Conservation (phyloP, 2,113 vertebrate species). For the Numida meleagris region DNA sequence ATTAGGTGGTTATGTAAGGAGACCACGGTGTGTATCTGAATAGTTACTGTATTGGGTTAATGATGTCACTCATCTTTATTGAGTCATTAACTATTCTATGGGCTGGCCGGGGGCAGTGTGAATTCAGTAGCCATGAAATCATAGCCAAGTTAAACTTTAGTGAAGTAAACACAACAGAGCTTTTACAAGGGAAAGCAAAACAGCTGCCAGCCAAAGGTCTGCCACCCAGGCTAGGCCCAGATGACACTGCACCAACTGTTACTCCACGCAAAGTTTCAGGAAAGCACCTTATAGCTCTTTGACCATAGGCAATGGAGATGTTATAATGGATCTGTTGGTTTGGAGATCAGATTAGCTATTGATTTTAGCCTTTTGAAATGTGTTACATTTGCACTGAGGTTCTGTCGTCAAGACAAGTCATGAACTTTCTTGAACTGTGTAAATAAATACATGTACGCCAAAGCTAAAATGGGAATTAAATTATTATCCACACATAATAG, state of each 20-base stretch:
- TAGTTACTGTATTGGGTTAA: conserved; percentile 76
- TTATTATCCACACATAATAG: neutral
- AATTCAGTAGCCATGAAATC: conserved; percentile 71
- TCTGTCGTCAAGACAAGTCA: neutral
- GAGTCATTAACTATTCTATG: conserved; percentile 69
- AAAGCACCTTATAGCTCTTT: neutral
- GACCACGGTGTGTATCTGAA: conserved; percentile 66
- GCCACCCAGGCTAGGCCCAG: accelerated
- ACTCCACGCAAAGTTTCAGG: neutral
- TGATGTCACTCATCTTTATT: conserved; percentile 80
- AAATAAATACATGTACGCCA: neutral
- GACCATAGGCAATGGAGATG: neutral
- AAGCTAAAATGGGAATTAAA: neutral
- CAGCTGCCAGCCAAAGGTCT: neutral
- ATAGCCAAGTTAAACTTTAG: conserved; percentile 63
- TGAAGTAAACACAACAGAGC: conserved; percentile 58
- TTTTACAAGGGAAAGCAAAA: conserved; percentile 14
- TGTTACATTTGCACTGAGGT: neutral
- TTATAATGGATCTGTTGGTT: accelerated
- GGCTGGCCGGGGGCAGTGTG: conserved; percentile 46
- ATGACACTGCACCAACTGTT: neutral
- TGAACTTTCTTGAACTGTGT: neutral
- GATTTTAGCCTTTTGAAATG: neutral
- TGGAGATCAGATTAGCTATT: neutral
- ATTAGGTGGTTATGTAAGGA: conserved; percentile 77